These are phyloP conservation scores for Dromiciops gliroides DNA, from an alignment of 2,113 vertebrate species.

Conservation along the genomic window DNA sequence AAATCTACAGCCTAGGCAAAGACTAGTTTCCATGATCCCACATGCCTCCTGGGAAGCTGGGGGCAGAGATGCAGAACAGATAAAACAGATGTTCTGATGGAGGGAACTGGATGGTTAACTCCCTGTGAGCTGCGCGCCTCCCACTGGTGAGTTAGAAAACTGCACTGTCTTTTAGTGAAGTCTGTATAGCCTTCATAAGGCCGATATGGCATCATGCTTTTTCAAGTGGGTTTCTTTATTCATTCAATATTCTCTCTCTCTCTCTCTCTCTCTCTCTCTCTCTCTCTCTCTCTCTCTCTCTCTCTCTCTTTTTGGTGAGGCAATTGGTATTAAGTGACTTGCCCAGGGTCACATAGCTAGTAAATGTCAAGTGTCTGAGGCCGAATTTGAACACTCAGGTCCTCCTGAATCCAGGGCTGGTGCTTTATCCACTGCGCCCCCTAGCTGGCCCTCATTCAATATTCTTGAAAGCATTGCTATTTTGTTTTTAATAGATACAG, in stretches of 20 bases:
- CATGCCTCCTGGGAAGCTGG: not conserved
- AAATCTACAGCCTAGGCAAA: not conserved
- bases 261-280: too few species aligned
- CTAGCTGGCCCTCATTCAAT: too few species aligned
- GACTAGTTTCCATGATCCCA: not conserved
- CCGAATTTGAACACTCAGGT: too few species aligned
- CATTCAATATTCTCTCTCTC: not conserved
- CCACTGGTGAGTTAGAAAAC: constrained; percentile 38
- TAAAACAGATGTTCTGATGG: rapidly evolving
- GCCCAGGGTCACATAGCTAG: too few species aligned
- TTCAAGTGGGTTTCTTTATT: not conserved
- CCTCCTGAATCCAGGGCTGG: too few species aligned
- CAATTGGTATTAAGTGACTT: too few species aligned
- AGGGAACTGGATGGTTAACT: not conserved
- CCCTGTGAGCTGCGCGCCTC: constrained; percentile 37
- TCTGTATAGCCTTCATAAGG: rapidly evolving
- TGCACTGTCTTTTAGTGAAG: not conserved
- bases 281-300: too few species aligned
- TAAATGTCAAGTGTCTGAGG: too few species aligned
- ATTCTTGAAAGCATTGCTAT: not conserved
- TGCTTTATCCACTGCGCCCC: too few species aligned
- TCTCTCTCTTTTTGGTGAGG: too few species aligned
- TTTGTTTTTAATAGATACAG: not conserved
- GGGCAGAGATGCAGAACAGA: not conserved
- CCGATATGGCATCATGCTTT: not conserved